Base-by-base conservation (phyloP, 2,797 vertebrate genomes). In the Ispidina picta region DNA sequence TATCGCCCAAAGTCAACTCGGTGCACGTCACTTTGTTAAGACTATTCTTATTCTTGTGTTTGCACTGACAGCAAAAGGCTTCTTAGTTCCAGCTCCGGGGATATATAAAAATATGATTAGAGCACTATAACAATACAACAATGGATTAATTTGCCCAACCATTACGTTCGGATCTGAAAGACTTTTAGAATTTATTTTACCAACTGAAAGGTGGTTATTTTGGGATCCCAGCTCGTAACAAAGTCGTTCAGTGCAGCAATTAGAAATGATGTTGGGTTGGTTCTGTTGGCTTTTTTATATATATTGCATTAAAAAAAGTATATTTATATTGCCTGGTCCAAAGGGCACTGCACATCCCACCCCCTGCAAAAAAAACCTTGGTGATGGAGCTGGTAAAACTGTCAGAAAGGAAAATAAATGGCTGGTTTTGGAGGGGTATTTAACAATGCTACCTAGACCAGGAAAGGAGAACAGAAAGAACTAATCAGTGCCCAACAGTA, bases 11-110 rank as follows among this genome's bases (percentile, higher is more conserved):
- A 96, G 96, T 96, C 95, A 96, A 80, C 95, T 96, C 88, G 84
- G 93, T 93, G 94, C 91, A 96, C 70, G 89, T 95, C 95, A 97
- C 96, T 97, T 97, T 97, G 90, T 90, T 97, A 96, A 96, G 95
- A 96, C 89, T 92, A 94, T 96, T 96, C 93, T 97, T 95, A 96
- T 96, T 95, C 97, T 86, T 97, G 93, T 96, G 95, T 93, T 97
- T 96, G 92, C 91, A 95, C 86, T 96, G 92, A 88, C 92, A 97
- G 95, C 93, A 96, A 97, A 95, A 93, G 56, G 93, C 86, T 97
- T 94, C 96, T 96, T 95, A 83, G 66, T 95, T 97, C 92, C 95
- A 96, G 33, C 82, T 96, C 96, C 92, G 66, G 90, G 93, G 94
- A 96, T 94, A 95, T 93, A 93, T 95, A 96, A 95, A 97, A 96